Base-by-base conservation (phyloP, 2,888 invertebrate species). In the Keiferia lycopersicella region DNA sequence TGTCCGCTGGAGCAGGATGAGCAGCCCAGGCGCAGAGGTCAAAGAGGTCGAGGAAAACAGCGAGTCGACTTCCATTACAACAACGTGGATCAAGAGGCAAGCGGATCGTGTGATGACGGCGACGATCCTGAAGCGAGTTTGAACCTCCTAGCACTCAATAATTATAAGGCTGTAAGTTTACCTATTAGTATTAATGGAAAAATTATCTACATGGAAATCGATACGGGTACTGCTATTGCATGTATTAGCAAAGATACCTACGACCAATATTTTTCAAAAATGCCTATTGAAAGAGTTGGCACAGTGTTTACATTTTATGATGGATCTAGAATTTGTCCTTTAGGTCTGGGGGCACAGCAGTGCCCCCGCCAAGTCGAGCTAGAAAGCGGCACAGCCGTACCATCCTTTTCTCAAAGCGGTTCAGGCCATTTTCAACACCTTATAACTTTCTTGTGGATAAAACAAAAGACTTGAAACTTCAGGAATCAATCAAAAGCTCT, bases 161-260 rank as follows among this genome's bases (percentile, higher is more conserved):
- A 56, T 26, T 68, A 68, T 22, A 61, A 60, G 45, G 18, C 68
- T 26, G 68, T 68, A 38, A 67, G 70, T 65, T 14, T 66, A 51
- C 20, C 64, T n/a, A 30, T 68, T 1, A 8, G 1, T n/a, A 62
- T 70, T 4, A 59, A 68, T n/a, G 51, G 53, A 11, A 41, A 18
- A 7, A n/a, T 51, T 0, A 56, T 71, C 2, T 20, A 34, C n/a
- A 69, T 71, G 69, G 68, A 68, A 60, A 50, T 68, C 0, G 69
- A 71, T 53, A 71, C 69, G 0, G 68, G 69, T 0, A 61, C 67
- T 6, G 64, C 64, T 10, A 50, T 39, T 20, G 61, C 64, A 1
- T 64, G 59, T 26, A 51, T 64, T 16, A 68, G 57, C 63, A 63
- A 30, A 12, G 8, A 51, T 0, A 66, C 61, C 0, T 69, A 69